Evolutionary conservation across 1,140 invertebrate species (phyloP), one percentile per base, ranked within the genome.

Genomic region (Calliopsis andreniformis): DNA sequence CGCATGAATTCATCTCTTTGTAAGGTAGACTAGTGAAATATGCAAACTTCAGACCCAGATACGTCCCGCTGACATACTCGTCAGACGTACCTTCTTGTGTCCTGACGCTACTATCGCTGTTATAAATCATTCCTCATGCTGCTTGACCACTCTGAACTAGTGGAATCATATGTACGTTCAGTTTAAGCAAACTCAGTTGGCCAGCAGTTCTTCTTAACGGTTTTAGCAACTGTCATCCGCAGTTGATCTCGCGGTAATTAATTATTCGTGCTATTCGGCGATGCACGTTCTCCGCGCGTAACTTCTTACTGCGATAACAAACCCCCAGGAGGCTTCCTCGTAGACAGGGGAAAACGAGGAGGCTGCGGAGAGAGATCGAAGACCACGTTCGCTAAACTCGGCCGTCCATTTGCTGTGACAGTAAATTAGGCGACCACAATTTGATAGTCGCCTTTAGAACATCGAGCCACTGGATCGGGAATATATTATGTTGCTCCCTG

Each of bases 371-470:
- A 3, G n/a, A 6, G 18, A n/a, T 39, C 43, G 28, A 30, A 59
- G 53, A 20, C 72, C 12, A 23, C 64, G 30, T 58, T 53, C 64
- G 20, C 53, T 69, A 61, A 76, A 69, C 32, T 55, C 55, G 23
- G 12, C 10, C 23, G 56, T 76, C 64, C 55, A 76, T 76, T 76
- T 69, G 43, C 64, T 18, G 66, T 18, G 64, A 61, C 59, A 64
- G 64, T 76, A 76, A 69, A 69, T 76, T 76, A 76, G 66, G 23
- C 43, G 73, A 61, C 73, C 73, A 53, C 73, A 69, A 76, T 53
- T 69, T 69, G 45, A 61, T 76, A 69, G 73, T 61, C 32, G 64
- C 73, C 64, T 76, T 76, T 76, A 61, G 73, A 76, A 76, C 55
- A 42, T 49, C 66, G 64, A 23, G 25, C 55, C 64, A 59, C 73